Evolutionary conservation across 2,888 invertebrate genomes (phyloP), one percentile per base, ranked within the genome.

Genomic region (Ophraella communa): DNA sequence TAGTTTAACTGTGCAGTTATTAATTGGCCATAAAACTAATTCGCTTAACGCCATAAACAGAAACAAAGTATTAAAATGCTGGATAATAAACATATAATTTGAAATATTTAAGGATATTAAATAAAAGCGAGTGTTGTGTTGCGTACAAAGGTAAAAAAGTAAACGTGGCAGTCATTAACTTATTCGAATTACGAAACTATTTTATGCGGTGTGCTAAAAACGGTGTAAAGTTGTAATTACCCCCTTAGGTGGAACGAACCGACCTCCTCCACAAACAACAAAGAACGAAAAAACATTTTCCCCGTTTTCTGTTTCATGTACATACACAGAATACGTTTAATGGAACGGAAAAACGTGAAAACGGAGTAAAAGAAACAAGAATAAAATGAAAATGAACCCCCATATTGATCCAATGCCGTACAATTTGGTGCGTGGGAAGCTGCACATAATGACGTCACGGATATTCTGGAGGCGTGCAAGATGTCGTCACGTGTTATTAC

Each of bases 331-430:
- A n/a, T 47, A 5, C n/a, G 21, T 47, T 21, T 47, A 47, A 47
- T 23, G 23, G 23, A 5, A 14, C 23, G 14, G 47, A 47, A 47
- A 47, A 47, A 47, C 47, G 47, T 47, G 23, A 8, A 47, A 47
- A 17, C 21, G 21, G 47, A 47, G 47, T 23, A 47, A 47, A 47
- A 47, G 47, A 47, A 47, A 21, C 47, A 47, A 23, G 10, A 47
- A 23, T 23, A 21, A 47, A 47, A 47, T 14, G 47, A 47, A 23
- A 21, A 47, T 39, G 39, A 39, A 4, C 7, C 39, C 47, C 17
- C 47, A 47, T 47, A 47, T 47, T 47, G 47, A 47, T 47, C 47
- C 11, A 21, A 47, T 47, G n/a, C n/a, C 47, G 47, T 47, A 47
- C 47, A 47, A 14, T 47, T 47, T 47, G n/a, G 11, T 47, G 47